Base-by-base conservation (phyloP, 2,888 invertebrate species). In the Diabrotica balteata region DNA sequence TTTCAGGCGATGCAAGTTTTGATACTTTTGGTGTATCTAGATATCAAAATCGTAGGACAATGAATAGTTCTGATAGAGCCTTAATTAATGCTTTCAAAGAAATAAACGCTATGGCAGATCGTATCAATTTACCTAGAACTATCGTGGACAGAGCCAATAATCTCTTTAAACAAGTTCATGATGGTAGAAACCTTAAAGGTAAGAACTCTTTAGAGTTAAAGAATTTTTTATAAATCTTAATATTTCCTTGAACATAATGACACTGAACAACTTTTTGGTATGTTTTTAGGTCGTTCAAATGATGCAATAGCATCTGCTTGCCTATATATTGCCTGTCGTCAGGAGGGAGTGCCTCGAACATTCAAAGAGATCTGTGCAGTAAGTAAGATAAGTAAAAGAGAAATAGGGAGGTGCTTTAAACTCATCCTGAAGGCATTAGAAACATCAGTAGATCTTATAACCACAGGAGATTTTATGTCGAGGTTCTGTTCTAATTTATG, bases 291-390 rank as follows among this genome's bases (percentile, higher is more conserved):
- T 7, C 89, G 98, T 71, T 93, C 97, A 3, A 98, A 97, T 81
- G 98, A 99, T 84, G 98, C 99, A 0, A 98, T 99, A 77, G 97
- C 98, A 0, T 98, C 99, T 0, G 98, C 99, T 0, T 99, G 98
- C 84, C 87, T 99, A 44, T 99, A 99, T 83, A 99, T 99, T 72
- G 98, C 99, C 0, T 99, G 99, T 80, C 88, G 99, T 2, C 98
- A 99, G 80, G 99, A 99, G 84, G 97, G 97, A 7, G 99, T 99
- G 0, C 98, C 99, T 0, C 90, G 99, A 75, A 98, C 99, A 9
- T 99, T 99, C 84, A 99, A 97, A 85, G 99, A 99, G 88, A 98
- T 99, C 70, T 99, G 98, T 84, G 98, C 98, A 0, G 97, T 98
- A 60, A 98, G 98, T 81, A 97, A 96, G 87, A 96, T 99, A 67